A percentile compares a stretch with the other conserved stretches of the same genome.
phyloP scores from a whole-genome alignment of 2,113 vertebrate species.

The Bothrops jararaca region DNA sequence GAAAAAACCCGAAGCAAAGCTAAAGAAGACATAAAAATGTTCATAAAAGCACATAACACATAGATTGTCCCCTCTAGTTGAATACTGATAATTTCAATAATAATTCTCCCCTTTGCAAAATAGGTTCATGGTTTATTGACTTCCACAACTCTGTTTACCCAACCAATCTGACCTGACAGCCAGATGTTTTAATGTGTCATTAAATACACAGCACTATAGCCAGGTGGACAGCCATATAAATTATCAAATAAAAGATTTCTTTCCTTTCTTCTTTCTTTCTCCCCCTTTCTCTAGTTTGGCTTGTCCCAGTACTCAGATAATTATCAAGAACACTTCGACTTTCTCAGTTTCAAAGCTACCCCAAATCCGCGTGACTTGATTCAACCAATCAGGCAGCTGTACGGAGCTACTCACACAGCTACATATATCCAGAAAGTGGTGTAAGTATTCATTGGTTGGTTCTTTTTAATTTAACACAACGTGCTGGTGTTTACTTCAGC shows the following conservation, averaged over 20 bases:
- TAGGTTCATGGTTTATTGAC: background rate
- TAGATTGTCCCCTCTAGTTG: too few species aligned
- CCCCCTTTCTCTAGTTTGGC: conserved; percentile 44
- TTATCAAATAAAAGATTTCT: background rate
- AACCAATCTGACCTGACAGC: background rate
- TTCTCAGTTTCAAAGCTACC: conserved; percentile 19
- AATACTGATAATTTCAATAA: too few species aligned
- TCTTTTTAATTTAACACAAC: background rate
- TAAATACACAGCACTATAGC: background rate
- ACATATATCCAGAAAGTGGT: conserved; percentile 48
- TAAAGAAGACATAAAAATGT: too few species aligned
- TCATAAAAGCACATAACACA: too few species aligned
- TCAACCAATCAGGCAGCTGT: conserved; percentile 13
- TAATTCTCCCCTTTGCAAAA: background rate
- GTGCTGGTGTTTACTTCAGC: background rate
- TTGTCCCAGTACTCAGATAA: conserved; percentile 55
- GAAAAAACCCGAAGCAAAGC: too few species aligned
- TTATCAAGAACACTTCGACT: conserved; percentile 52
- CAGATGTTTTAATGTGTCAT: background rate
- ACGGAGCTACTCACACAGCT: conserved; percentile 42
- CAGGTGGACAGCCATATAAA: background rate
- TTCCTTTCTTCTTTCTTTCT: background rate
- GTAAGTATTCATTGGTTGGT: conserved; percentile 38
- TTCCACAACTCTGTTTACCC: background rate
- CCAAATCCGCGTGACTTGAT: conserved; percentile 16